Percentiles rank a stretch among this genome's conserved stretches.
These are phyloP conservation scores for Zophobas atratus DNA, from an alignment of 1,140 invertebrate species.

Conservation along the genomic window DNA sequence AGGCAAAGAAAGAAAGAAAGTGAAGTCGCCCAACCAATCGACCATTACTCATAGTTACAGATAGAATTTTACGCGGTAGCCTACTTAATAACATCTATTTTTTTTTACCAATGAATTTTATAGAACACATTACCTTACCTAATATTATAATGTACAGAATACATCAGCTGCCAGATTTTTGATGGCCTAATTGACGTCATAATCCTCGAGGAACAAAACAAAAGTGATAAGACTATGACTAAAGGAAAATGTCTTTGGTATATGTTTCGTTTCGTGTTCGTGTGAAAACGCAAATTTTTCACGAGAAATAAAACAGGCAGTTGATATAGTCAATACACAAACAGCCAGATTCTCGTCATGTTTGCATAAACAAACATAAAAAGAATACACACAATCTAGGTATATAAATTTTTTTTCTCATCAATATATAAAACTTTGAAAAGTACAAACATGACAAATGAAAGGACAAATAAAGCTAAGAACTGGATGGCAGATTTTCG, in stretches of 20 bases:
- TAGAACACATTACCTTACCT: conserved; percentile 57
- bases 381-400: conserved; percentile 58
- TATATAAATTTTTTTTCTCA: conserved; percentile 53
- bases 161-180: conserved; percentile 38
- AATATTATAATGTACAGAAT: conserved; percentile 45
- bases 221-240: conserved; percentile 8
- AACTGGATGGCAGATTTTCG: conserved; percentile 61
- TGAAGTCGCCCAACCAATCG: conserved; percentile 10
- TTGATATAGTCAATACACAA: conserved; percentile 49
- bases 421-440: conserved; percentile 59
- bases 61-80: conserved; percentile 54
- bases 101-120: conserved; percentile 55
- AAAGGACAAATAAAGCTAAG: conserved; percentile 47
- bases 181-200: conserved; percentile 8
- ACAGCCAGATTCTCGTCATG: conserved; percentile 59
- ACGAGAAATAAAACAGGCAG: conserved; percentile 30
- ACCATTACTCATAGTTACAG: conserved; percentile 45
- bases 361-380: conserved; percentile 58
- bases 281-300: conserved; percentile 19
- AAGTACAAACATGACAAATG: conserved; percentile 59
- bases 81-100: conserved; percentile 59
- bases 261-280: conserved; percentile 8
- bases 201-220: conserved; percentile 4
- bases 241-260: conserved; percentile 25
- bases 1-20: conserved; percentile 8